A percentile compares a stretch with the other conserved stretches of the same genome.
Conservation (phyloP, 2,888 invertebrate species). For the Orthosia cruda region DNA sequence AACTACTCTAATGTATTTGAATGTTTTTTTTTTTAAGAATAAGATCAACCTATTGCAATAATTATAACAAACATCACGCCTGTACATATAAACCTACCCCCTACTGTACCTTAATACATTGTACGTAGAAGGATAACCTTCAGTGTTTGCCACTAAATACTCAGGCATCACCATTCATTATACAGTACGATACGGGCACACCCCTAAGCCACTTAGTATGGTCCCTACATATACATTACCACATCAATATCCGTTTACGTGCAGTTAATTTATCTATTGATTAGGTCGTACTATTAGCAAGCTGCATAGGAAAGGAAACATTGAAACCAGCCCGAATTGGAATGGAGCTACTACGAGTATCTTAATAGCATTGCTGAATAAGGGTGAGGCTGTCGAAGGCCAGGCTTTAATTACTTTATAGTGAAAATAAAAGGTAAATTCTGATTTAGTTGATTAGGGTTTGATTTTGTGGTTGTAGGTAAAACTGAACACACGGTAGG, state of each 20-base stretch:
- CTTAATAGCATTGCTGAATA: constrained; percentile 25
- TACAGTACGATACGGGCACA: background rate
- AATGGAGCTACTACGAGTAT: constrained; percentile 32
- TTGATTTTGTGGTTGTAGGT: background rate
- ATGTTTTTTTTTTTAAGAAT: too few species aligned
- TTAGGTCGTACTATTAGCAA: constrained; percentile 5
- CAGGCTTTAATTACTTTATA: constrained; percentile 10
- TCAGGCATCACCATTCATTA: background rate
- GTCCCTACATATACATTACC: too few species aligned
- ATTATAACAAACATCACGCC: too few species aligned
- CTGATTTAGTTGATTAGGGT: background rate
- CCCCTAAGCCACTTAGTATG: background rate
- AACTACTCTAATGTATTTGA: too few species aligned
- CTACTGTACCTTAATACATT: too few species aligned
- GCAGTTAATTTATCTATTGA: constrained; percentile 4
- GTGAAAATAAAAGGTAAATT: background rate
- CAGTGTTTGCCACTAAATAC: too few species aligned
- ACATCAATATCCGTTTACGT: background rate
- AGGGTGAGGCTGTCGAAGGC: background rate
- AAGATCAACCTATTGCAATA: too few species aligned
- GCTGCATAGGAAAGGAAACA: background rate
- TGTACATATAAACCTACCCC: too few species aligned
- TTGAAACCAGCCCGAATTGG: constrained; percentile 4
- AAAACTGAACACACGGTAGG: background rate
- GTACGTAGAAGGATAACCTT: too few species aligned